Conservation (phyloP, 1,140 invertebrate genomes). For the Drosophila mojavensis region DNA sequence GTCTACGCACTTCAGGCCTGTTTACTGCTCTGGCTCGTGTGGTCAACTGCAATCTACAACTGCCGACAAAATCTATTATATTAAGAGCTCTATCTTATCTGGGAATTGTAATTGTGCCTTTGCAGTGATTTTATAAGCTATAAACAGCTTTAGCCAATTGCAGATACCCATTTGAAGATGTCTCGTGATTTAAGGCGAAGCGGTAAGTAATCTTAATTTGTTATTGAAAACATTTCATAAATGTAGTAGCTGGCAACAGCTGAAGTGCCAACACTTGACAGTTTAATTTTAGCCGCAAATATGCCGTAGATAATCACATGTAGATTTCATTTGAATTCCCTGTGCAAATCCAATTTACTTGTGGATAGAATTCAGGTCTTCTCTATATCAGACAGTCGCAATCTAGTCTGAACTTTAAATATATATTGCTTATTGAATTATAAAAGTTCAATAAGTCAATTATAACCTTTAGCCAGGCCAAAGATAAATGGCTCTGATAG, state of each 20-base stretch:
- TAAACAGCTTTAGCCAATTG: constrained; percentile 1
- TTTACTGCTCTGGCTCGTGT: neutral
- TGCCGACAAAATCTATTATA: neutral
- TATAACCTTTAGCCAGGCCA: no score
- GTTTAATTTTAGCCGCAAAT: no score
- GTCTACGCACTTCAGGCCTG: constrained; percentile 19
- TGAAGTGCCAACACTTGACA: no score
- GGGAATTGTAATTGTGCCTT: constrained; percentile 8
- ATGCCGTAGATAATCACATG: no score
- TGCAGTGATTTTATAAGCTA: constrained; percentile 28
- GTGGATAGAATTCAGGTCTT: no score
- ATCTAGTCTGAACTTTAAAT: no score
- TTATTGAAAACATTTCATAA: neutral
- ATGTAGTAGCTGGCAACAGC: neutral
- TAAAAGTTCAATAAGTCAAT: no score
- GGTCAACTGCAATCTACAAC: constrained; percentile 25
- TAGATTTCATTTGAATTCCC: no score
- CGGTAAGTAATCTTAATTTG: neutral
- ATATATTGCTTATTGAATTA: no score
- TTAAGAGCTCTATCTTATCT: constrained; percentile 32
- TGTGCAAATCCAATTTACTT: no score
- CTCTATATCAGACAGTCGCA: no score
- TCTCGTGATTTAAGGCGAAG: neutral
- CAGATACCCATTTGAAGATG: neutral
- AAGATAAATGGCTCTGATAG: no score